Evolutionary conservation across 30 jellyfish, hydroid and myxozoan genomes (phyloP).

Genomic region (Chrysaora quinquecirrha): DNA sequence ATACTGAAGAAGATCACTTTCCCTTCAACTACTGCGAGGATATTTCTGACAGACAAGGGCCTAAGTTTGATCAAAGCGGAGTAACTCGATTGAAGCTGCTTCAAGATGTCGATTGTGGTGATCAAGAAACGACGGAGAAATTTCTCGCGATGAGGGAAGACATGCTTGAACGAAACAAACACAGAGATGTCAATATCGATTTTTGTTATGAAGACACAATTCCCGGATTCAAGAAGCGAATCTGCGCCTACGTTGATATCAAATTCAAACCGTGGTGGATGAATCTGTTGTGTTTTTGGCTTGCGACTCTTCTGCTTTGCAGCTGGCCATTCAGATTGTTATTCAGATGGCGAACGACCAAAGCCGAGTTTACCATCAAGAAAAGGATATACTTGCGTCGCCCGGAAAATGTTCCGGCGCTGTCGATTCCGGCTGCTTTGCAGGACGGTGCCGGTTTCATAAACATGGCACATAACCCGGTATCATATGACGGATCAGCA

Average conservation of each 20-base stretch:
- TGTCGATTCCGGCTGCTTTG: background rate
- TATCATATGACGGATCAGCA: background rate
- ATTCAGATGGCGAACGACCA: conserved; percentile 29
- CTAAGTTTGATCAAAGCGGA: conserved; percentile 7
- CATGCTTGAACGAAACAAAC: conserved; percentile 43
- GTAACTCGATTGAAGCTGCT: conserved; percentile 55
- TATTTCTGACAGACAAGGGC: conserved; percentile 40
- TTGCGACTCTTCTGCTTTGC: conserved; percentile 31
- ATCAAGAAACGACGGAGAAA: conserved; percentile 39
- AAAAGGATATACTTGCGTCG: conserved; percentile 15
- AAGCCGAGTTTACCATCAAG: conserved; percentile 38
- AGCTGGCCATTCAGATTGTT: conserved; percentile 55
- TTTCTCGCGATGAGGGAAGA: conserved; percentile 25
- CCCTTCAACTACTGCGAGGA: conserved; percentile 27
- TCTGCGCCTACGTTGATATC: conserved; percentile 51
- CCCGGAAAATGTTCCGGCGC: background rate
- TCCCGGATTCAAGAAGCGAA: conserved; percentile 55
- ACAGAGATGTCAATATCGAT: conserved; percentile 37
- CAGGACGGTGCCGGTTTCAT: background rate
- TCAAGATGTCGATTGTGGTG: conserved; percentile 45
- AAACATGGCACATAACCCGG: background rate
- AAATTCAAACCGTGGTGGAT: conserved; percentile 48
- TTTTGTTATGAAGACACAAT: conserved; percentile 4
- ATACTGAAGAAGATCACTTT: conserved; percentile 32
- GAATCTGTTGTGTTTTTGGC: conserved; percentile 44